Conservation (phyloP, 1,140 invertebrate species). For the Littorina saxatilis region DNA sequence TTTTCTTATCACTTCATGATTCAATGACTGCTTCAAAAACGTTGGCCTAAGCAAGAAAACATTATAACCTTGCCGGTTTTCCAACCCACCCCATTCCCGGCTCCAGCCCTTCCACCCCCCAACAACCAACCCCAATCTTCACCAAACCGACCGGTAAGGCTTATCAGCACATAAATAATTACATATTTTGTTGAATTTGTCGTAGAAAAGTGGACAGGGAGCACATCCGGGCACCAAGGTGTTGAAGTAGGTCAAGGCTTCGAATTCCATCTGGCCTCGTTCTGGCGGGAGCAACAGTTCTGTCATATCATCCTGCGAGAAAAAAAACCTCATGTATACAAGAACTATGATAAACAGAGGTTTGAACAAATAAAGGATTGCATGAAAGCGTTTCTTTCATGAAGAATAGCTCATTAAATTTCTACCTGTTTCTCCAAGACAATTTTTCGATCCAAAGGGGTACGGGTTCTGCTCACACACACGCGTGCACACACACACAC, state of each 20-base stretch:
- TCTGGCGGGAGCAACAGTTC: neutral
- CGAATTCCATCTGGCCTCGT: neutral
- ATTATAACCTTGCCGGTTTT: neutral
- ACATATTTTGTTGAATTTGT: slow-evolving; percentile 6
- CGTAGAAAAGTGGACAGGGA: slow-evolving; percentile 5
- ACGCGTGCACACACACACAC: neutral
- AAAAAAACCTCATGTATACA: no score
- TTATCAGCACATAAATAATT: neutral
- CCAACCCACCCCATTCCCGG: neutral
- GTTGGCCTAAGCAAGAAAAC: no score
- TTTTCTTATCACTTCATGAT: no score
- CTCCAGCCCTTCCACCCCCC: neutral
- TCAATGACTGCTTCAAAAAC: no score
- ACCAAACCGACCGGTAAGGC: neutral
- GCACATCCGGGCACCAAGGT: neutral
- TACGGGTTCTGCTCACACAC: no score
- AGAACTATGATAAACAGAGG: no score
- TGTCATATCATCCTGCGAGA: neutral
- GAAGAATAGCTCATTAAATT: no score
- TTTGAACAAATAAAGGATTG: no score
- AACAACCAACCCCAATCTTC: neutral
- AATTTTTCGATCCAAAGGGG: no score
- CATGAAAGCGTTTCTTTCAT: no score
- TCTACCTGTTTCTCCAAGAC: no score
- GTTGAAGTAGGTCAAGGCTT: slow-evolving; percentile 8